A percentile compares a stretch with the other conserved stretches of the same genome.
Conservation (phyloP, 2,113 vertebrate species). For the Gadus chalcogrammus region DNA sequence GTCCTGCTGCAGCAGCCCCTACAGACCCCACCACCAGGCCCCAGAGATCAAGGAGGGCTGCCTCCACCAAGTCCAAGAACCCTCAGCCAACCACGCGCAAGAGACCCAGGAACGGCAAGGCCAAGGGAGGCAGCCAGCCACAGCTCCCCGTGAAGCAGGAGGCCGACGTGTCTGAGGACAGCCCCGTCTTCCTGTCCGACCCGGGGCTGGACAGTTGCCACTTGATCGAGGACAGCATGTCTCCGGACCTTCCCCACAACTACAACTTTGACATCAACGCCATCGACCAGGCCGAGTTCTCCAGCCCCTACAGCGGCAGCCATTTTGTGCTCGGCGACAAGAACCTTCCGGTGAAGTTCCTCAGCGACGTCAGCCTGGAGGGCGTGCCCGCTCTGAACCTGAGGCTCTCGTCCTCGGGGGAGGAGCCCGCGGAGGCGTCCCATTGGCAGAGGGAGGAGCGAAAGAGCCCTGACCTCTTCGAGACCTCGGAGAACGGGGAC, state of each 20-base stretch:
- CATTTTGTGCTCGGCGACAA: slow-evolving; percentile 96
- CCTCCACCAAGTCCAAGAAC: slow-evolving; percentile 75
- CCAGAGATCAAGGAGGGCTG: slow-evolving; percentile 70
- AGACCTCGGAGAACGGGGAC: slow-evolving; percentile 75
- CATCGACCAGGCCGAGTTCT: slow-evolving; percentile 89
- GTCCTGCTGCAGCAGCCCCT: slow-evolving; percentile 58
- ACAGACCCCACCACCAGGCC: slow-evolving; percentile 64
- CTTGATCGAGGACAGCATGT: slow-evolving; percentile 92
- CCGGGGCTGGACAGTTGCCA: slow-evolving; percentile 90
- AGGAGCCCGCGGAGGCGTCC: slow-evolving; percentile 66
- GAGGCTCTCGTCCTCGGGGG: slow-evolving; percentile 48
- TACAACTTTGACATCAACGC: slow-evolving; percentile 96
- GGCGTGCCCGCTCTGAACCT: slow-evolving; percentile 69
- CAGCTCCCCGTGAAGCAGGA: slow-evolving; percentile 65
- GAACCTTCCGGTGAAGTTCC: slow-evolving; percentile 89
- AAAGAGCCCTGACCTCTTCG: slow-evolving; percentile 85
- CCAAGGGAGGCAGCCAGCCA: slow-evolving; percentile 65
- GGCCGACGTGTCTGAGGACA: slow-evolving; percentile 75
- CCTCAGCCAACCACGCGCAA: slow-evolving; percentile 75
- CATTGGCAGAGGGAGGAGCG: slow-evolving; percentile 69
- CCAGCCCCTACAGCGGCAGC: slow-evolving; percentile 87
- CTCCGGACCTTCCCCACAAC: slow-evolving; percentile 87
- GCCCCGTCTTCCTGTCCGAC: slow-evolving; percentile 82
- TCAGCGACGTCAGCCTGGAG: slow-evolving; percentile 91
- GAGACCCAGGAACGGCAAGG: slow-evolving; percentile 75